These are phyloP conservation scores for Anoncus sp. DNA, from an alignment of 2,888 invertebrate genomes.

Conservation along the genomic window DNA sequence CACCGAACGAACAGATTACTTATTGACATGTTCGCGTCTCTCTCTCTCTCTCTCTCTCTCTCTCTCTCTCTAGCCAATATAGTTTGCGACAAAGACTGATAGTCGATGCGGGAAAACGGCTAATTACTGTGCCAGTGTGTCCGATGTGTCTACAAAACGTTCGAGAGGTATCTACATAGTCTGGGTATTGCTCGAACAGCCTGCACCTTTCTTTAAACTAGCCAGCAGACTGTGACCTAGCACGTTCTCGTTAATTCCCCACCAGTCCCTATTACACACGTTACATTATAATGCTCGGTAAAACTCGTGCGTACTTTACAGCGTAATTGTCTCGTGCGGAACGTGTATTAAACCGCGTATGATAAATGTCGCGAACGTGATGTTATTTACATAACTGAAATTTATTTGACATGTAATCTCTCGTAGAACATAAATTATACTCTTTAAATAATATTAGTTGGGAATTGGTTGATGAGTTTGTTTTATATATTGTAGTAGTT, in stretches of 20 bases:
- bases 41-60: neutral
- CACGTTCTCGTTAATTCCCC: conserved; percentile 18
- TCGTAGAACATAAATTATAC: too few species aligned
- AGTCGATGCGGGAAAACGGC: neutral
- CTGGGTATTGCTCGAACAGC: conserved; percentile 5
- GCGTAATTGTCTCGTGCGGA: neutral
- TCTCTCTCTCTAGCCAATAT: neutral
- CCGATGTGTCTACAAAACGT: conserved; percentile 18
- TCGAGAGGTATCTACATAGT: conserved; percentile 11
- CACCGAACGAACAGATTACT: neutral
- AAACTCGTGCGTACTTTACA: conserved; percentile 17
- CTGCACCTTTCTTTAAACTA: conserved; percentile 55
- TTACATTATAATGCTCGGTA: neutral
- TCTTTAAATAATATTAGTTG: too few species aligned
- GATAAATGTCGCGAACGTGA: neutral
- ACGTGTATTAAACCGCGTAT: neutral
- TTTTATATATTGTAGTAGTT: too few species aligned
- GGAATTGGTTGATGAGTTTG: too few species aligned
- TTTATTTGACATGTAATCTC: neutral
- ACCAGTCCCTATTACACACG: conserved; percentile 7
- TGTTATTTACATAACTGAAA: neutral
- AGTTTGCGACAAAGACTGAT: neutral
- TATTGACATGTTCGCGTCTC: neutral
- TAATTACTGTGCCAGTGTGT: neutral
- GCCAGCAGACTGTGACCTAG: neutral